Conservation (phyloP, 2,888 invertebrate genomes). For the Serrognathus titanus region DNA sequence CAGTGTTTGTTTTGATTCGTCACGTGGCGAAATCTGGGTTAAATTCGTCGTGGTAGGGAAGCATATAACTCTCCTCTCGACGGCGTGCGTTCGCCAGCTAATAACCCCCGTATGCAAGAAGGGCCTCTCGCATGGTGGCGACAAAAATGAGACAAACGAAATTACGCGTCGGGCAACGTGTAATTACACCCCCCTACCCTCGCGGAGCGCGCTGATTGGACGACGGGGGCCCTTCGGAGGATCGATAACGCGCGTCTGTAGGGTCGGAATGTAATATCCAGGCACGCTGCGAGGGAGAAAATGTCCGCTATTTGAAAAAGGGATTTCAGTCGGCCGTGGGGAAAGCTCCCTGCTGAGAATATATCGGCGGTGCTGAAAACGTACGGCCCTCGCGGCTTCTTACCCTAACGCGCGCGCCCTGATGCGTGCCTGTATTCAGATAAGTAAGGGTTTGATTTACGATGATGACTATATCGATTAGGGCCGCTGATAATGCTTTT, state of each 20-base stretch:
- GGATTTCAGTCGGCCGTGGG: conserved; percentile 31
- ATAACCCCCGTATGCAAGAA: conserved; percentile 2
- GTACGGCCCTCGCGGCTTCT: conserved; percentile 14
- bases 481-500: conserved; percentile 1
- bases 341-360: conserved; percentile 30
- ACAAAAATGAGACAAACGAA: conserved; percentile 15
- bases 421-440: conserved; percentile 19
- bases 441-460: conserved; percentile 38
- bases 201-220: conserved; percentile 28
- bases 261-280: conserved; percentile 34
- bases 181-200: conserved; percentile 16
- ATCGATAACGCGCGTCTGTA: conserved; percentile 35
- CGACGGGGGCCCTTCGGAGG: conserved; percentile 31
- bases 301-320: conserved; percentile 34
- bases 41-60: conserved; percentile 8
- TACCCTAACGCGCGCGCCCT: neutral
- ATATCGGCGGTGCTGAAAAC: conserved; percentile 32
- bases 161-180: conserved; percentile 14
- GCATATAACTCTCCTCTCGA: conserved; percentile 2
- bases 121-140: neutral
- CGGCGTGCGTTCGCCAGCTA: neutral
- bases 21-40: conserved; percentile 14
- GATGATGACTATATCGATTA: conserved; percentile 36
- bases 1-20: conserved; percentile 17
- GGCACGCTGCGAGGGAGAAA: conserved; percentile 27